These are phyloP conservation scores for Apamea anceps DNA, from an alignment of 2,888 invertebrate species.

Conservation along the genomic window DNA sequence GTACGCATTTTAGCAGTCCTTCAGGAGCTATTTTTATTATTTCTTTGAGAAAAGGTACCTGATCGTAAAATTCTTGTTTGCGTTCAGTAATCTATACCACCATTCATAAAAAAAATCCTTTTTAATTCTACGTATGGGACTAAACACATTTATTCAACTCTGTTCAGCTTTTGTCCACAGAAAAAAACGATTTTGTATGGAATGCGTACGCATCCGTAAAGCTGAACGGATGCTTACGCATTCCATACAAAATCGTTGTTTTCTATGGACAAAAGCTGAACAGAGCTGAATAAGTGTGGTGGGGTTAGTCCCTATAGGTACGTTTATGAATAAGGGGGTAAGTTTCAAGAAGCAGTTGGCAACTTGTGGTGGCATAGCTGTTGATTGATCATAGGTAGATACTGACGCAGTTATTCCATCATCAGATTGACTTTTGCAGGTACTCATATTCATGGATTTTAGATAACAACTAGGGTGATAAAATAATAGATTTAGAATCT, in stretches of 20 bases:
- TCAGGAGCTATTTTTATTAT: not conserved
- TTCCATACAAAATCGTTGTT: too few species aligned
- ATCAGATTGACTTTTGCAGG: not conserved
- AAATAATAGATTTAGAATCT: constrained; percentile 50
- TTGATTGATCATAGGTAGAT: not conserved
- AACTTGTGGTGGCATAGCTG: not conserved
- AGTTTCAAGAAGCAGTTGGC: not conserved
- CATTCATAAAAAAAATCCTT: not conserved
- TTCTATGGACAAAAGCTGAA: too few species aligned
- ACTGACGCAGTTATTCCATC: not conserved
- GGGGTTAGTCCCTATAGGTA: not conserved
- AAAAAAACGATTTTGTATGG: too few species aligned
- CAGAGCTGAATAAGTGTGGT: too few species aligned
- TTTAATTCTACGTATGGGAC: not conserved
- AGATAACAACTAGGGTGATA: constrained; percentile 26
- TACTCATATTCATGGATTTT: not conserved
- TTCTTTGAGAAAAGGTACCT: not conserved
- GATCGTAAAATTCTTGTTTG: not conserved
- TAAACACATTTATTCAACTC: too few species aligned
- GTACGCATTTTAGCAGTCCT: not conserved
- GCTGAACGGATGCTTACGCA: too few species aligned
- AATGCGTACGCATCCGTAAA: too few species aligned
- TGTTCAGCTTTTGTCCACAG: too few species aligned
- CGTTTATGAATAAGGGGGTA: not conserved
- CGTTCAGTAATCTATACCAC: not conserved